Conservation (phyloP, 1,140 invertebrate species). For the Phymorhynchus buccinoides region DNA sequence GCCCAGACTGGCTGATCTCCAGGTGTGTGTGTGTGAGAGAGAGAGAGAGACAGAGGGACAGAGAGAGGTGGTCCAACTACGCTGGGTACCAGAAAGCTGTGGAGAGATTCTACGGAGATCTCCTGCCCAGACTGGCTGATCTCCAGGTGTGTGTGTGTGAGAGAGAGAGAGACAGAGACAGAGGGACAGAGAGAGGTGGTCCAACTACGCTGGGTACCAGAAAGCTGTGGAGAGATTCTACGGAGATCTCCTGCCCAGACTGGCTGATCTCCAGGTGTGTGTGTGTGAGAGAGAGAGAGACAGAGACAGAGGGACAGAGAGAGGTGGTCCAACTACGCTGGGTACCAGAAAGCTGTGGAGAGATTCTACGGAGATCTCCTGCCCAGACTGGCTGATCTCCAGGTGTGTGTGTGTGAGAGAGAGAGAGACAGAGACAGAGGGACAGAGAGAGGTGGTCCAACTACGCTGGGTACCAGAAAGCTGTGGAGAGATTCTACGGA, state of each 20-base stretch:
- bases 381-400: constrained; percentile 74
- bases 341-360: constrained; percentile 73
- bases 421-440: neutral
- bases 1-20: constrained; percentile 74
- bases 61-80: constrained; percentile 70
- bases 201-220: constrained; percentile 74
- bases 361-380: constrained; percentile 75
- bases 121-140: constrained; percentile 75
- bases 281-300: neutral
- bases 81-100: constrained; percentile 73
- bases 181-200: neutral
- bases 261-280: constrained; percentile 74
- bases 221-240: constrained; percentile 74
- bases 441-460: constrained; percentile 47
- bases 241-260: constrained; percentile 72
- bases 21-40: constrained; percentile 59
- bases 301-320: neutral
- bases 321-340: constrained; percentile 69
- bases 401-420: constrained; percentile 53
- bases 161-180: neutral
- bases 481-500: constrained; percentile 74
- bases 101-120: constrained; percentile 72
- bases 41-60: neutral
- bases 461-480: constrained; percentile 73
- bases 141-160: constrained; percentile 69